Base-by-base conservation (phyloP, 2,797 vertebrate genomes). In the Helarctos malayanus region DNA sequence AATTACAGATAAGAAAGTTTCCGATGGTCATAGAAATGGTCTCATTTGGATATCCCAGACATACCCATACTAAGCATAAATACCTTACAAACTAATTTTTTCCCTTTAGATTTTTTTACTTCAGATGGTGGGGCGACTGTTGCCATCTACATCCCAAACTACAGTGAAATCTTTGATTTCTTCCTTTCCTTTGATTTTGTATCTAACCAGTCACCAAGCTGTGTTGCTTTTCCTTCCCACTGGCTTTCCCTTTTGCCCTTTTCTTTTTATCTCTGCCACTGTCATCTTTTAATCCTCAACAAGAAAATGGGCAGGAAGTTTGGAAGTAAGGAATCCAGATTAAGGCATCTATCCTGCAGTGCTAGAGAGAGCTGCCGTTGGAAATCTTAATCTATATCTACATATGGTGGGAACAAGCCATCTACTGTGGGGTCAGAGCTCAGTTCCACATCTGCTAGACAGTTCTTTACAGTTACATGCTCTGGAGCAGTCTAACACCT, bases 341-440 rank as follows among this genome's bases (percentile, higher is more conserved):
- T 59, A 75, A 88, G 23, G 29, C 9, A 38, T 3, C 35, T 87
- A 15, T 45, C 9, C 7, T 18, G 18, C 65, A 52, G 15, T 29
- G 23, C 13, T 52, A 71, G 29, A 59, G 9, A 18, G 25, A 6
- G 6, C 14, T 76, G 7, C 27, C 54, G 27, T 32, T 89, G 19
- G 54, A 73, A 88, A 81, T 81, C 61, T 78, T 41, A 76, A 65
- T 32, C 57, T 14, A 29, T 7, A 7, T 8, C 7, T 35, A 35
- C 19, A 4, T 5, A 3, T 0, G 15, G 23, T 56, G 19, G 3
- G 7, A 56, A 45, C 6, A 52, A 25, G 9, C 5, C 41, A 3
- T 18, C 7, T 38, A 8, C 23, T 52, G 47, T 19, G 38, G 49
- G 21, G 0, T 56, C 19, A 41, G 71, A 69, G 35, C 3, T 73